A percentile compares a stretch with the other conserved stretches of the same genome.
Conservation (phyloP, 2,888 invertebrate genomes). For the Lordiphosa fenestrarum region DNA sequence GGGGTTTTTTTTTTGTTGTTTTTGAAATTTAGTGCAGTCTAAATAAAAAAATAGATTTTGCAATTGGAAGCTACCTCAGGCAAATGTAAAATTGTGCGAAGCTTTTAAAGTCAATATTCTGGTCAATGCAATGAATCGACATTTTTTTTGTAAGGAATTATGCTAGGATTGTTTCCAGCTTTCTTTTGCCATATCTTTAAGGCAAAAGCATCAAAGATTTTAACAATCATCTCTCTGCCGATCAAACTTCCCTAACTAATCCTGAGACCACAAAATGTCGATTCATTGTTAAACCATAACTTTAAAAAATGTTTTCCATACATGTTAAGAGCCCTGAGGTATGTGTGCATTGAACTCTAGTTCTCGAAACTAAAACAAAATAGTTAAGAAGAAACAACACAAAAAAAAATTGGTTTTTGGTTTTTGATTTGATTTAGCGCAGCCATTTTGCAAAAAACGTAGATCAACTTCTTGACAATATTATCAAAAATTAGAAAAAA, state of each 20-base stretch:
- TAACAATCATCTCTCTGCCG: too few species aligned
- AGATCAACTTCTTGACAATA: slow-evolving; percentile 94
- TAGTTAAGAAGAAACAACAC: slow-evolving; percentile 11
- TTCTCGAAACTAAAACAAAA: slow-evolving; percentile 2
- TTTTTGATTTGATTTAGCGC: slow-evolving; percentile 81
- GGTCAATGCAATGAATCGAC: slow-evolving; percentile 3
- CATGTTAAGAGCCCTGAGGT: too few species aligned
- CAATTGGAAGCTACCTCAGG: slow-evolving; percentile 7
- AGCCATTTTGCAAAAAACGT: slow-evolving; percentile 93
- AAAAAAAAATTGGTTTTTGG: slow-evolving; percentile 10
- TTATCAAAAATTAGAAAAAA: slow-evolving; percentile 71
- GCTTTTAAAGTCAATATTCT: slow-evolving; percentile 1
- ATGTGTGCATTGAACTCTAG: too few species aligned
- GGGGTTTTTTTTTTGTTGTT: slow-evolving; percentile 39
- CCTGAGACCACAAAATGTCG: too few species aligned
- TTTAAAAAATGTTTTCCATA: too few species aligned
- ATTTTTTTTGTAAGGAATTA: not conserved
- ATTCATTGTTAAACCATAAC: too few species aligned
- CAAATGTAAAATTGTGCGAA: slow-evolving; percentile 18
- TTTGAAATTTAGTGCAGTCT: slow-evolving; percentile 25
- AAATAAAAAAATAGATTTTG: slow-evolving; percentile 21
- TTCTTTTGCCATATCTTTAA: too few species aligned
- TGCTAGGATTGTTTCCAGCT: too few species aligned
- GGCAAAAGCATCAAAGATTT: too few species aligned
- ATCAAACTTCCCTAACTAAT: too few species aligned